Evolutionary conservation across 1,140 invertebrate species (phyloP), one percentile per base, ranked within the genome.

Genomic region (Mycetomoellerius zeteki): DNA sequence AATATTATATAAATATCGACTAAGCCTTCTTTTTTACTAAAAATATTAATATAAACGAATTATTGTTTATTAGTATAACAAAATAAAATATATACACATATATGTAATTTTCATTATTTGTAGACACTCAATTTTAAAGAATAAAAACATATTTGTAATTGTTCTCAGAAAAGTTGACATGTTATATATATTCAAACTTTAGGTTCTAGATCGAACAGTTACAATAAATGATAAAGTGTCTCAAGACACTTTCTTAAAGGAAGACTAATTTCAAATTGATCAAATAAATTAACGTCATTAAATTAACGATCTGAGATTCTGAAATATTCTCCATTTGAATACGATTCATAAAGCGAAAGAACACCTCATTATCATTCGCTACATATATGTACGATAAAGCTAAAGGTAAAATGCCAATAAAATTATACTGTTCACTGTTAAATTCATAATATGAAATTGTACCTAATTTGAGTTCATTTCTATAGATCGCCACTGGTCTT

Each of bases 331-430:
- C 4, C 21, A 77, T 62, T 33, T 62, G 56, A 5, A 77, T 54
- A 21, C 62, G 47, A 80, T 37, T 80, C 62, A 67, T 50, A 37
- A 10, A 64, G 19, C 5, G 24, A 2, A 47, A 24, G 19, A 37
- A 43, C 10, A 77, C 4, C 10, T 33, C 56, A 77, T 64, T 77
- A 77, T 77, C 16, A 62, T 77, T 77, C 37, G 16, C 10, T 47
- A 27, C n/a, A 62, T 62, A 27, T 43, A 64, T 2, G 27, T 0
- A 64, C 16, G 33, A 2, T 19, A 30, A 60, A 14, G 8, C 33
- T 43, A 62, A 76, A n/a, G 21, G 37, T 62, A 19, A 47, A 77
- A 27, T 30, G 16, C 8, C 16, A 47, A 47, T 77, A 47, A 47
- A 62, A 77, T 62, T 43, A 24, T 27, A 64, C n/a, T 14, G n/a